Conservation (phyloP, 2,113 vertebrate species). For the Peucedramus taeniatus region DNA sequence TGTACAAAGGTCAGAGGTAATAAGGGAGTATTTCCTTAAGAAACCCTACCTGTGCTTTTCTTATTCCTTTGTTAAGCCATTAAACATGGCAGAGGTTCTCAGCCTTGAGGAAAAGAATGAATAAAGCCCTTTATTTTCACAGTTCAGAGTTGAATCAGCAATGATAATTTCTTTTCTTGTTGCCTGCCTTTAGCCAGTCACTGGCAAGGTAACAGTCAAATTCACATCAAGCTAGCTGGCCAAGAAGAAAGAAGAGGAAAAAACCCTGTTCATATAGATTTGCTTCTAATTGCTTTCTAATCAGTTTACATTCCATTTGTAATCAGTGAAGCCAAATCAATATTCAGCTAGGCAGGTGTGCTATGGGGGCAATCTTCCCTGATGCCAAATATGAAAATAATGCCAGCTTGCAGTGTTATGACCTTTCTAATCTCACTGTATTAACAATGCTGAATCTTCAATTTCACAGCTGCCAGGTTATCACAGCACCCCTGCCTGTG, state of each 20-base stretch:
- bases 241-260: neutral
- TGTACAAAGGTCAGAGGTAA: neutral
- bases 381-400: neutral
- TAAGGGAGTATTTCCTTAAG: neutral
- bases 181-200: neutral
- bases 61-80: neutral
- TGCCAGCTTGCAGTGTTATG: neutral
- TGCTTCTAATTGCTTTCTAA: conserved; percentile 13
- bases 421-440: neutral
- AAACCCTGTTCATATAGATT: neutral
- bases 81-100: neutral
- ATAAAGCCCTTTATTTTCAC: neutral
- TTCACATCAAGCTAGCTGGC: neutral
- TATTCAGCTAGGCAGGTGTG: neutral
- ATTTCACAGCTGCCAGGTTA: neutral
- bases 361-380: neutral
- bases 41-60: neutral
- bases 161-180: neutral
- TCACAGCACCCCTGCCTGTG: rapidly evolving
- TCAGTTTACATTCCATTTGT: neutral
- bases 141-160: neutral
- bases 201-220: neutral
- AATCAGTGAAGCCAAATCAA: neutral
- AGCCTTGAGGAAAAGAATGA: neutral
- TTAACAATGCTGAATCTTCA: neutral